Base-by-base conservation (phyloP, 2,113 vertebrate genomes). In the Chaetops frenatus region DNA sequence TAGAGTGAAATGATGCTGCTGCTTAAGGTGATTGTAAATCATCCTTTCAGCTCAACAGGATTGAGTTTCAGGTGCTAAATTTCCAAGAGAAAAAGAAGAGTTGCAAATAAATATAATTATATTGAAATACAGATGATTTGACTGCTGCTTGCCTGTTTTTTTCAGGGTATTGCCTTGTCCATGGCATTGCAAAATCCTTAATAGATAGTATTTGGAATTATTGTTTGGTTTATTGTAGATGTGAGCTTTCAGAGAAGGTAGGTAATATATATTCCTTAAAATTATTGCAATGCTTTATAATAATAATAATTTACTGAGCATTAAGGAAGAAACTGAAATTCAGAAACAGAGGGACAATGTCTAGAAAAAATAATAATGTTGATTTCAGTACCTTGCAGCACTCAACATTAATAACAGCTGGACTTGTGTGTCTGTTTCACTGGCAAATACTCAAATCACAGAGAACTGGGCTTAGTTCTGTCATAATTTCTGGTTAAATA, bases 401-500 rank as follows among this genome's bases (percentile, higher is more conserved):
- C 38, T 92, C 50, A 70, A 4, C 42, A 57, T 66, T 38, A 77
- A 71, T 69, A 95, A 56, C 33, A 86, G 11, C 57, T 77, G 74
- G 48, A 83, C 22, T 94, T 64, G 33, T 91, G 48, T 45, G 60
- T 44, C 67, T 69, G 5, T 33, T 69, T 81, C 42, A 50, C 44
- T 70, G 76, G 67, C 13, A 91, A 76, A 77, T 74, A 54, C 42
- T 94, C 51, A 92, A 87, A 87, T 95, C 57, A 67, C 28, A 85
- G 62, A 61, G 45, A 92, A 36, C 28, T 76, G 22, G 28, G 47
- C 42, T 93, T 58, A 66, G n/a, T 86, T 94, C 84, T 79, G 76
- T 71, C 82, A 61, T 90, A 60, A 93, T 91, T 95, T 92, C 78
- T 89, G 38, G 33, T 85, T 91, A 94, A 96, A 82, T 64, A 40